Percentiles rank a stretch among this genome's conserved stretches.
Conservation (phyloP, 2,797 vertebrate genomes). For the Lithobates pipiens region DNA sequence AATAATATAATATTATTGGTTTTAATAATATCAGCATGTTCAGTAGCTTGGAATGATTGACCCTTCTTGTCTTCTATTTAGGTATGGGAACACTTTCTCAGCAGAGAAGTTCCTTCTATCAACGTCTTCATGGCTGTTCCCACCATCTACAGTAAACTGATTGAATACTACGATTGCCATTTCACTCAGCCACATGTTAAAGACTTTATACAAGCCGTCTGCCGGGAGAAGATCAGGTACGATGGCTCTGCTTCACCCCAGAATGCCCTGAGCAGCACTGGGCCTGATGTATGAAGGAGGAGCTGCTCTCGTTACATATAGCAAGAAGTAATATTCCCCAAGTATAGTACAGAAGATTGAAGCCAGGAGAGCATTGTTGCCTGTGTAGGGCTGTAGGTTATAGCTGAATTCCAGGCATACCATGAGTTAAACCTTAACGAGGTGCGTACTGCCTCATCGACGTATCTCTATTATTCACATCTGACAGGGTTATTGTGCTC, state of each 20-base stretch:
- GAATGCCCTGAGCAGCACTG: not conserved
- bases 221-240: constrained; percentile 89
- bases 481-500: no score
- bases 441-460: no score
- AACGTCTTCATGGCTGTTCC: constrained; percentile 96
- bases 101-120: constrained; percentile 75
- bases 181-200: constrained; percentile 82
- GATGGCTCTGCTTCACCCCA: not conserved
- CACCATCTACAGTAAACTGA: constrained; percentile 90
- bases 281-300: no score
- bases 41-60: not conserved
- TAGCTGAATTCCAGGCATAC: no score
- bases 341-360: no score
- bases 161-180: constrained; percentile 84
- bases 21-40: not conserved
- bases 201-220: constrained; percentile 87
- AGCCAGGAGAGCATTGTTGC: no score
- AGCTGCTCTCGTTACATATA: no score
- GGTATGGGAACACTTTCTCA: constrained; percentile 89
- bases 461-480: no score
- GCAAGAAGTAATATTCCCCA: no score
- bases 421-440: no score
- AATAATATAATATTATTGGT: no score
- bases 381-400: no score
- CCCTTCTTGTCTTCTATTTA: constrained; percentile 63